These are phyloP conservation scores for Synanthedon andrenaeformis DNA, from an alignment of 2,888 invertebrate species.

Conservation along the genomic window DNA sequence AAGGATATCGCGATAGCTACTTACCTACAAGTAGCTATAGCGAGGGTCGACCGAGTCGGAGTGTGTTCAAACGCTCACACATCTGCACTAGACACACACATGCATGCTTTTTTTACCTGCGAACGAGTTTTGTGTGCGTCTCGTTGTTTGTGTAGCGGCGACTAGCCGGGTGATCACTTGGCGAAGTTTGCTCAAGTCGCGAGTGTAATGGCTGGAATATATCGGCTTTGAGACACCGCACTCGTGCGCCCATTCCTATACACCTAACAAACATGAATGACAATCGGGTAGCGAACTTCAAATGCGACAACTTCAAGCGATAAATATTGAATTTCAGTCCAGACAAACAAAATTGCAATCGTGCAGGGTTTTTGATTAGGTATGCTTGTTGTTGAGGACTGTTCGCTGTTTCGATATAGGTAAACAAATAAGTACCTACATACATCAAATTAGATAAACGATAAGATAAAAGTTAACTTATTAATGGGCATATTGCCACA, in stretches of 20 bases:
- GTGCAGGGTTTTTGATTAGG: no score
- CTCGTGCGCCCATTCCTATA: conserved; percentile 25
- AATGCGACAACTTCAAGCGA: not conserved
- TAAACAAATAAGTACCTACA: not conserved
- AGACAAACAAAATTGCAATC: not conserved
- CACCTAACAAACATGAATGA: conserved; percentile 29
- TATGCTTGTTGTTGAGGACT: not conserved
- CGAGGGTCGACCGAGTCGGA: conserved; percentile 50
- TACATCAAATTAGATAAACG: no score
- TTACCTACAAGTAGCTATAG: conserved; percentile 63
- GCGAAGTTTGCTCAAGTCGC: conserved; percentile 47
- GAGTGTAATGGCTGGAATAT: conserved; percentile 44
- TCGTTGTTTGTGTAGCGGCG: conserved; percentile 45
- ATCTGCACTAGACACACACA: conserved; percentile 40
- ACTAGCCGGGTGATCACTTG: conserved; percentile 53
- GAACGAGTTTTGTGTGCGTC: conserved; percentile 50
- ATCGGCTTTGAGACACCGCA: conserved; percentile 38
- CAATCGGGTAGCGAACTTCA: conserved; percentile 11
- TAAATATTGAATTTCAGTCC: not conserved
- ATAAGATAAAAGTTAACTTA: no score
- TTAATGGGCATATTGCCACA: no score
- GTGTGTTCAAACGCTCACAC: conserved; percentile 37
- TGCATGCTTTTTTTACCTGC: conserved; percentile 45
- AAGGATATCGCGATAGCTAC: conserved; percentile 67
- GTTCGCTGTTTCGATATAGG: not conserved